phyloP scores from a whole-genome alignment of 2,888 invertebrate genomes.

The Julus scanicus region DNA sequence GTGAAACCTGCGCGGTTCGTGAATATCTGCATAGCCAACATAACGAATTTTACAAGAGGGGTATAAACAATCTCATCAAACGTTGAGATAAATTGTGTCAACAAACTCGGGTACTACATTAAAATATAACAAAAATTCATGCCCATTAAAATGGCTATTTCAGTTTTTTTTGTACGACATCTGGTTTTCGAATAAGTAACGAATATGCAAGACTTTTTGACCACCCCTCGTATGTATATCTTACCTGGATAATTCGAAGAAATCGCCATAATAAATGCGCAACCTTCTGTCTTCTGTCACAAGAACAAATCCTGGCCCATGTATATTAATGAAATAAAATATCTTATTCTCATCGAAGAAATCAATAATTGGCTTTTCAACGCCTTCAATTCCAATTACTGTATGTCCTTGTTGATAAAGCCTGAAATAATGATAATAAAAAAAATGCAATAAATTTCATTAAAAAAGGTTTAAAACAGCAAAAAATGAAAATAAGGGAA shows the following conservation, averaged over 20 bases:
- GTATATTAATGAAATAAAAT: conserved; percentile 57
- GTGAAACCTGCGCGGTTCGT: too few relatives aligned
- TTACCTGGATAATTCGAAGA: conserved; percentile 60
- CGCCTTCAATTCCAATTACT: conserved; percentile 62
- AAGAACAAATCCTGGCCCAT: conserved; percentile 47
- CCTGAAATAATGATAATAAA: conserved; percentile 58
- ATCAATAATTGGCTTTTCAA: conserved; percentile 60
- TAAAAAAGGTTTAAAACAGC: background rate
- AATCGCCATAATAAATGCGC: conserved; percentile 61
- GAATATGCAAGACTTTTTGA: too few relatives aligned
- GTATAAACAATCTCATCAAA: too few relatives aligned
- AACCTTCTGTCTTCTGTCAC: conserved; percentile 60
- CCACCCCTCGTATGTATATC: background rate
- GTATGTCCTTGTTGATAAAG: conserved; percentile 61
- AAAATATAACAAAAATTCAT: too few relatives aligned
- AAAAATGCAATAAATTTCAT: background rate
- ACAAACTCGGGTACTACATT: too few relatives aligned
- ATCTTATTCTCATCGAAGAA: conserved; percentile 61
- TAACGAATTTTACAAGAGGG: too few relatives aligned
- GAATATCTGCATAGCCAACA: too few relatives aligned
- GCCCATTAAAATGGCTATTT: too few relatives aligned
- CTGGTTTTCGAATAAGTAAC: too few relatives aligned
- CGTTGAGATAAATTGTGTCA: too few relatives aligned
- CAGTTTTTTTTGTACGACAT: too few relatives aligned
- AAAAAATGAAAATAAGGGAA: background rate